A percentile compares a stretch with the other conserved stretches of the same genome.
phyloP scores from a whole-genome alignment of 2,797 vertebrate genomes.

The Rhabdophis nuchalis region DNA sequence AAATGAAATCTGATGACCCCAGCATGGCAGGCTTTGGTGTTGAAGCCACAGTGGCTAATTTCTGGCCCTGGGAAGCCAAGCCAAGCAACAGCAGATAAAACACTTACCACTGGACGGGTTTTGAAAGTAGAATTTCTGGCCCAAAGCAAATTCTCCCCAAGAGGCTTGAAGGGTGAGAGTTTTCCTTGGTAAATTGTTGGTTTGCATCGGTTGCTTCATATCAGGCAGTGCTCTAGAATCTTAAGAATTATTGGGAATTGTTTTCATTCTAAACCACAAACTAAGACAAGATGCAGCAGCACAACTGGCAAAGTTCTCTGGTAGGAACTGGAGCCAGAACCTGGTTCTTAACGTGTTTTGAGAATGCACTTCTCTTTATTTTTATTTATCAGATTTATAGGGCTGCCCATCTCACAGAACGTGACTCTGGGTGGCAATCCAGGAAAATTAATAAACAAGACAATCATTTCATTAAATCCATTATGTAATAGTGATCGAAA shows the following conservation, averaged over 20 bases:
- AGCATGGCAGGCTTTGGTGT: constrained; percentile 52
- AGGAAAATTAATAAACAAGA: no score
- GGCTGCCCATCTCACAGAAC: no score
- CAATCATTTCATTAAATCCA: no score
- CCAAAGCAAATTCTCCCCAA: fast-evolving
- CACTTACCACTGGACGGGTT: constrained; percentile 7
- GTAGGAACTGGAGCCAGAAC: background rate
- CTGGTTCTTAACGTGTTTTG: background rate
- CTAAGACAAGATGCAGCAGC: background rate
- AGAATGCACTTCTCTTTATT: background rate
- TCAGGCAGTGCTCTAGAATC: background rate
- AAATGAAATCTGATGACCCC: constrained; percentile 60
- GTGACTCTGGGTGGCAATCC: no score
- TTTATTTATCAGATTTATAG: no score
- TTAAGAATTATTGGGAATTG: background rate
- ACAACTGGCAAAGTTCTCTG: background rate
- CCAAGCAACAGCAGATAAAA: background rate
- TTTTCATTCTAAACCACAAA: background rate
- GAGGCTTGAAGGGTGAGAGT: background rate
- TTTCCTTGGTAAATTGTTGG: background rate
- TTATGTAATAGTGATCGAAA: no score
- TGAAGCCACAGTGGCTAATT: constrained; percentile 49
- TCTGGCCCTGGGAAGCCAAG: constrained; percentile 59
- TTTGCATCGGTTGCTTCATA: fast-evolving
- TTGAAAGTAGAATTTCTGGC: background rate